These are phyloP conservation scores for Oscheius sp. DNA, from an alignment of 2,888 invertebrate genomes.

Conservation along the genomic window DNA sequence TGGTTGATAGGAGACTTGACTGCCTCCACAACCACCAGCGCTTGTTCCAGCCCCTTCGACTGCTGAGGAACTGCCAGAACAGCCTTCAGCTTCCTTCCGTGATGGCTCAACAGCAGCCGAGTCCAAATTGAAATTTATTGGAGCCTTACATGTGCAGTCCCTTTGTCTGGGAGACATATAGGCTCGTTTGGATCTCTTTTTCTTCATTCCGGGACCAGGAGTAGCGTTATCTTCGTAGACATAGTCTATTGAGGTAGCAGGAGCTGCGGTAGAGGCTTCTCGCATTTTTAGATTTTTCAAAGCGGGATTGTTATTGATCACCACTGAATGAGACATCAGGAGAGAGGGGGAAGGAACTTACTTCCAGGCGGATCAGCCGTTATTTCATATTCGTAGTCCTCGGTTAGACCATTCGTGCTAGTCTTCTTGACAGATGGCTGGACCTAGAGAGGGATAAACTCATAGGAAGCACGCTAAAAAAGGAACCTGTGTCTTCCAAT, in stretches of 20 bases:
- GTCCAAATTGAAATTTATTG: background rate
- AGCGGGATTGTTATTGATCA: slow-evolving; percentile 27
- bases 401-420: slow-evolving; percentile 1
- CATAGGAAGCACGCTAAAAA: background rate
- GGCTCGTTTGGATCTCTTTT: slow-evolving; percentile 7
- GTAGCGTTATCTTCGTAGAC: slow-evolving; percentile 18
- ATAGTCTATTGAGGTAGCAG: background rate
- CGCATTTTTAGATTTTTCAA: background rate
- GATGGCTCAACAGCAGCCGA: background rate
- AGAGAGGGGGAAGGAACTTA: background rate
- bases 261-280: background rate
- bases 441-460: background rate
- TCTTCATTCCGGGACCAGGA: background rate
- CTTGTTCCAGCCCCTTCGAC: background rate
- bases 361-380: slow-evolving; percentile 31
- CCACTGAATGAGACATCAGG: slow-evolving; percentile 4
- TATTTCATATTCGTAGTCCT: slow-evolving; percentile 34
- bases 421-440: no score
- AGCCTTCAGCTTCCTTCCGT: slow-evolving; percentile 3
- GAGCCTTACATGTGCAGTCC: slow-evolving; percentile 4
- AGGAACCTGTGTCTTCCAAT: slow-evolving; percentile 7
- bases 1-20: background rate
- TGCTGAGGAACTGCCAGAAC: background rate
- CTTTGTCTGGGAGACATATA: background rate
- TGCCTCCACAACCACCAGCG: slow-evolving; percentile 4